These are phyloP conservation scores for Pseudochirops cupreus DNA, from an alignment of 2,797 vertebrate genomes.

Conservation along the genomic window DNA sequence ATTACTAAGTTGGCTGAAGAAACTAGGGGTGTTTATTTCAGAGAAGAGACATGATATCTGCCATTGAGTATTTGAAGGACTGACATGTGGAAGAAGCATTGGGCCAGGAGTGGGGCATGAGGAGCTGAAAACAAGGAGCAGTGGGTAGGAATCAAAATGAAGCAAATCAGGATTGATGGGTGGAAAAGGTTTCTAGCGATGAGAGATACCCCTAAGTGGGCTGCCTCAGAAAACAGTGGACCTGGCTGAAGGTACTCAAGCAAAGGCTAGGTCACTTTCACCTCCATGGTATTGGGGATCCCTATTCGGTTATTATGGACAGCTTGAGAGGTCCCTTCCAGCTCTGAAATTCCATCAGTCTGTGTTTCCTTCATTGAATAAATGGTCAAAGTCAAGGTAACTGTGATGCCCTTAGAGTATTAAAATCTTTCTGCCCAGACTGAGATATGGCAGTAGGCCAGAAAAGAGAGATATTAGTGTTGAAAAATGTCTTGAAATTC, in stretches of 20 bases:
- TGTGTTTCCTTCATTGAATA: conserved; percentile 39
- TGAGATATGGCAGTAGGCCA: conserved; percentile 4
- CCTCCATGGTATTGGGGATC: too few species aligned
- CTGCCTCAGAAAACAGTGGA: neutral
- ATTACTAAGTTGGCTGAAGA: neutral
- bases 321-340: too few species aligned
- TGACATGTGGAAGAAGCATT: neutral
- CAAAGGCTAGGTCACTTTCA: too few species aligned
- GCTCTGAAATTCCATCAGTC: neutral
- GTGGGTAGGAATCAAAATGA: neutral
- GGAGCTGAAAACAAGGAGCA: neutral
- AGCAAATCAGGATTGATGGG: neutral
- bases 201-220: neutral
- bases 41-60: neutral
- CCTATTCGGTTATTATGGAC: too few species aligned
- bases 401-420: neutral
- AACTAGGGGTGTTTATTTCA: neutral
- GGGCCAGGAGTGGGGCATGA: too few species aligned
- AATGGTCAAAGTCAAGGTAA: neutral
- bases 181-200: neutral
- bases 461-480: conserved; percentile 5
- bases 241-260: neutral
- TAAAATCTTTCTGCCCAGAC: neutral
- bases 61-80: neutral
- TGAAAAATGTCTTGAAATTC: neutral